phyloP scores from a whole-genome alignment of 92 coral and sea anemone species.

The Umimayanthus chanpuru region DNA sequence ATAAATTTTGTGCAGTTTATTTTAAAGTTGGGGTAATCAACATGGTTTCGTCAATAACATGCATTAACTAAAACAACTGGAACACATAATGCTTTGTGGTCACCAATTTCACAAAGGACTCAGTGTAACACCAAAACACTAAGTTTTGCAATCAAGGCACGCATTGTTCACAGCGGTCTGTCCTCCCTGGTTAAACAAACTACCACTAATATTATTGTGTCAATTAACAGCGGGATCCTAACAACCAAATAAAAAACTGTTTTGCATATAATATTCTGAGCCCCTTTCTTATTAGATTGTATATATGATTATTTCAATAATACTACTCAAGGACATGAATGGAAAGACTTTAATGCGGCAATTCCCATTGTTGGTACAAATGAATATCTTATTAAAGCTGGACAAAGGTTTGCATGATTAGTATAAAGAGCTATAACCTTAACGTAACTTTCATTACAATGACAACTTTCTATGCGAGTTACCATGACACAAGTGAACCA shows the following conservation, averaged over 20 bases:
- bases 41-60: too few species aligned
- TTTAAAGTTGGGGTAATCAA: too few species aligned
- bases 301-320: not conserved
- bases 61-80: too few species aligned
- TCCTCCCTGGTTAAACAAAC: conserved; percentile 1
- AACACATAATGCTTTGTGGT: too few species aligned
- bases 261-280: too few species aligned
- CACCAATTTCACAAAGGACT: too few species aligned
- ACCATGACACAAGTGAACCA: not conserved
- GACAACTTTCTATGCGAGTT: not conserved
- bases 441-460: not conserved
- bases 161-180: not conserved
- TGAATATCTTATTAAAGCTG: conserved; percentile 6
- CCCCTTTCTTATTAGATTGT: too few species aligned
- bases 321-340: not conserved
- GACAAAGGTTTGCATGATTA: not conserved
- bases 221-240: too few species aligned
- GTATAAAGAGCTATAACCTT: not conserved
- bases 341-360: not conserved
- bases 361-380: not conserved
- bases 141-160: not conserved
- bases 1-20: too few species aligned
- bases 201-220: not conserved
- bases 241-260: too few species aligned
- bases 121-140: too few species aligned